Evolutionary conservation across 2,797 vertebrate genomes (phyloP).

Genomic region (Syngnathus acus): DNA sequence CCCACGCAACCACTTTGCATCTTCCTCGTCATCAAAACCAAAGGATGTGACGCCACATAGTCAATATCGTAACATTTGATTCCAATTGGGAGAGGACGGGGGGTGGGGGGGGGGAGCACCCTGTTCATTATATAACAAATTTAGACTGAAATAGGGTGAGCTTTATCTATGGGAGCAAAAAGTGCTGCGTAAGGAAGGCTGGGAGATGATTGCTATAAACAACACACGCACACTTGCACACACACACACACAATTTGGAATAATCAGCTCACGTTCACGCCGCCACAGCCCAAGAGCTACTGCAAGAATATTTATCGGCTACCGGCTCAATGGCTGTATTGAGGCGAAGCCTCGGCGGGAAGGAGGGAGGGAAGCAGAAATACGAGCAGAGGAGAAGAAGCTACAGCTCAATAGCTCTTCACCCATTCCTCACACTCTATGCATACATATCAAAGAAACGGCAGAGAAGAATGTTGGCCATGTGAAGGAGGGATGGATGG

Average conservation of each 20-base stretch:
- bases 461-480: not conserved
- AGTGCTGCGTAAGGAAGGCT: slow-evolving; percentile 57
- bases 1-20: not conserved
- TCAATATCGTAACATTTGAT: slow-evolving; percentile 47
- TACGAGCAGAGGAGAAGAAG: slow-evolving; percentile 9
- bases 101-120: slow-evolving; percentile 4
- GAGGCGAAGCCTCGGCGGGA: slow-evolving; percentile 42
- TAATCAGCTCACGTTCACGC: slow-evolving; percentile 67
- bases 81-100: slow-evolving; percentile 24
- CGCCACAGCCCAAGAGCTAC: slow-evolving; percentile 69
- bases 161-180: slow-evolving; percentile 20
- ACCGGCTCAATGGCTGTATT: slow-evolving; percentile 71
- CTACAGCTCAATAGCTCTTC: slow-evolving; percentile 35
- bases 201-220: slow-evolving; percentile 54
- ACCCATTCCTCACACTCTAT: slow-evolving; percentile 40
- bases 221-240: slow-evolving; percentile 43
- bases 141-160: slow-evolving; percentile 25
- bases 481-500: not conserved
- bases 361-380: slow-evolving; percentile 16
- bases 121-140: slow-evolving; percentile 30
- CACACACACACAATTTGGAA: slow-evolving; percentile 46
- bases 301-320: slow-evolving; percentile 73
- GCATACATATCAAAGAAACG: slow-evolving; percentile 6
- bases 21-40: not conserved
- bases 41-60: slow-evolving; percentile 5